Evolutionary conservation across 2,797 vertebrate species (phyloP).

Genomic region (Mareca penelope): DNA sequence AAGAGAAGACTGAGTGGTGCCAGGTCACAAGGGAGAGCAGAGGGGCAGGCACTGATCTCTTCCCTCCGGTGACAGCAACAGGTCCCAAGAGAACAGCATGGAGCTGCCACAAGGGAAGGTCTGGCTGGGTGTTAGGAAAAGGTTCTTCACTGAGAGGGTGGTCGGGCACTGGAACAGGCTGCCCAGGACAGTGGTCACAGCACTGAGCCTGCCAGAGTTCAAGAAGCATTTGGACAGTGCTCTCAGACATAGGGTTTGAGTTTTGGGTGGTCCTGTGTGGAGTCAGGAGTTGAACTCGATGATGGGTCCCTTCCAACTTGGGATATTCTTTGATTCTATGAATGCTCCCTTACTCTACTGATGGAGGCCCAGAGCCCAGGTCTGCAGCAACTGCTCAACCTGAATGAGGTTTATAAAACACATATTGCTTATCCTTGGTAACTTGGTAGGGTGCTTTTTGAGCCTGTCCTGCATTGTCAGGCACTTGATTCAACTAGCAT

Average conservation of each 20-base stretch:
- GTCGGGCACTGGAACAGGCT: not conserved
- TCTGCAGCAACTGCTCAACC: not conserved
- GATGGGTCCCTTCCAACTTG: not conserved
- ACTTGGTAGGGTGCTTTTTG: constrained; percentile 17
- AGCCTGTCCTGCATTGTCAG: constrained; percentile 11
- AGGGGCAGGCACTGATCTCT: not conserved
- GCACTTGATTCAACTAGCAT: not conserved
- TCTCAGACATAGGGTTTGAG: not conserved
- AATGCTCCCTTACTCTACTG: constrained; percentile 28
- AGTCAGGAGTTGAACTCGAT: not conserved
- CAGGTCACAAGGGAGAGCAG: not conserved
- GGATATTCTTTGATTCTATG: not conserved
- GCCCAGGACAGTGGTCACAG: not conserved
- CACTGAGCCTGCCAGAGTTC: not conserved
- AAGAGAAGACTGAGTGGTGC: not conserved
- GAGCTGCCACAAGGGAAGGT: not conserved
- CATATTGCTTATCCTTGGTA: constrained; percentile 8
- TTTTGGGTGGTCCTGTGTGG: not conserved
- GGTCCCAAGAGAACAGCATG: not conserved
- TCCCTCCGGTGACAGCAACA: not conserved
- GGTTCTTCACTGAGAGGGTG: not conserved
- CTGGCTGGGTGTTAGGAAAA: not conserved
- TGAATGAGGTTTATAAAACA: constrained; percentile 18
- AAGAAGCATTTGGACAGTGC: not conserved
- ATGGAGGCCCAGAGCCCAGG: not conserved